Base-by-base conservation (phyloP, 2,113 vertebrate genomes). In the Eulemur rufifrons region DNA sequence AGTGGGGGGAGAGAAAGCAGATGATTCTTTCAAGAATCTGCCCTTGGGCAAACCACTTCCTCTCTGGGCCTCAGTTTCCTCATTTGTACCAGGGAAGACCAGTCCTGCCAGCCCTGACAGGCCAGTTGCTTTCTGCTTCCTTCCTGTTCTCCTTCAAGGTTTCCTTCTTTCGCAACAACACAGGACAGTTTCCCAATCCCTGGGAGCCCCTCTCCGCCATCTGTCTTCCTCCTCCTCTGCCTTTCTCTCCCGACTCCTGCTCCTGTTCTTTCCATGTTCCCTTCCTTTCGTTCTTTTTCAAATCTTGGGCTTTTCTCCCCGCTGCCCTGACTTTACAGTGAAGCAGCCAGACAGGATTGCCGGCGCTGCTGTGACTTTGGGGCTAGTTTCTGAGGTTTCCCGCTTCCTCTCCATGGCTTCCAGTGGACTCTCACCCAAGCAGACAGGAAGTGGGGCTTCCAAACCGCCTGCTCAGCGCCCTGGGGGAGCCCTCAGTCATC, bases 361-460 rank as follows among this genome's bases (percentile, higher is more conserved):
- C 54, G 2, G 3, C 1, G 17, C 47, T 42, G 50, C 27, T 47
- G 32, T 27, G 27, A 32, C 63, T 63, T n/a, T 37, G 69, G 52
- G 50, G 10, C 13, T 0, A 32, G 42, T 56, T 86, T 39, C 78
- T 85, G 81, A 64, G 27, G 71, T 59, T 45, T 69, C 83, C 9
- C 0, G 50, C 74, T 85, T 86, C 78, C 52, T 91, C 89, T 86
- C 81, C 5, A 3, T 4, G 71, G 73, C 74, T 76, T 71, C 6
- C 3, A 59, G 86, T 15, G 37, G 86, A 68, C 32, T 47, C 37
- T 13, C 27, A 27, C 23, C 87, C 81, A 4, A 0, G 0, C 17
- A 12, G 0, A 0, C n/a, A 96, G 89, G 92, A 98, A 97, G 68
- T 34, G 15, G 54, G 32, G 47, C 63, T 81, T 92, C 92, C 71